Evolutionary conservation across 2,797 vertebrate genomes (phyloP).

Genomic region (Lepus oiostolus): DNA sequence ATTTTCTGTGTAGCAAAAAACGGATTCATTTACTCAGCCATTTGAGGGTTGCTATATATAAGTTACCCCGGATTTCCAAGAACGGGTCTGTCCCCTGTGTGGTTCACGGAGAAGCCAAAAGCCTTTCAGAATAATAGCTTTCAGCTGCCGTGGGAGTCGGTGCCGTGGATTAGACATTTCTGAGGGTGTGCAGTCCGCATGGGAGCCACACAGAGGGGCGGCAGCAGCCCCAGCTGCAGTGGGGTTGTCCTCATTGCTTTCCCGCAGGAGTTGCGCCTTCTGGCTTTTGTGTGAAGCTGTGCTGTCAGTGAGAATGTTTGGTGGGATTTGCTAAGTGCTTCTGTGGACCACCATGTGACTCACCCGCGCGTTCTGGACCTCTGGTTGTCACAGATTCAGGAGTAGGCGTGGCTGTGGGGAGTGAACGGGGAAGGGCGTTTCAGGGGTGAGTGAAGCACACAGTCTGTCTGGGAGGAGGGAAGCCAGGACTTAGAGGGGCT

Average conservation of each 20-base stretch:
- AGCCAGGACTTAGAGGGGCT: neutral
- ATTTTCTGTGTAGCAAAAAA: neutral
- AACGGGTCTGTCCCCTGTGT: neutral
- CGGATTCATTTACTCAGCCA: neutral
- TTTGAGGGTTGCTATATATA: neutral
- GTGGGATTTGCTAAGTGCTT: constrained; percentile 24
- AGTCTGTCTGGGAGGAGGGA: neutral
- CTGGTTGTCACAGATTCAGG: constrained; percentile 6
- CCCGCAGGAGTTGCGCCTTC: neutral
- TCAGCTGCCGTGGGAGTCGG: neutral
- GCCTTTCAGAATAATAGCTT: constrained; percentile 1
- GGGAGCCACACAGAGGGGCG: neutral
- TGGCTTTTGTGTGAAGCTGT: constrained; percentile 15
- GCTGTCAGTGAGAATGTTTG: neutral
- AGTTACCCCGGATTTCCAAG: neutral
- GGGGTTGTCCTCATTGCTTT: neutral
- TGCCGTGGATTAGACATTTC: neutral
- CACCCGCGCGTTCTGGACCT: neutral
- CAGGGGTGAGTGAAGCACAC: neutral
- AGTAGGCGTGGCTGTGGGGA: neutral
- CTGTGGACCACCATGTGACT: neutral
- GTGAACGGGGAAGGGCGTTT: neutral
- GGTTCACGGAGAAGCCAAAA: neutral
- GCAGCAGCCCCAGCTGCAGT: neutral
- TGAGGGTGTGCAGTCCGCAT: neutral